Conservation (phyloP, 2,797 vertebrate species). For the Sciurus vulgaris region DNA sequence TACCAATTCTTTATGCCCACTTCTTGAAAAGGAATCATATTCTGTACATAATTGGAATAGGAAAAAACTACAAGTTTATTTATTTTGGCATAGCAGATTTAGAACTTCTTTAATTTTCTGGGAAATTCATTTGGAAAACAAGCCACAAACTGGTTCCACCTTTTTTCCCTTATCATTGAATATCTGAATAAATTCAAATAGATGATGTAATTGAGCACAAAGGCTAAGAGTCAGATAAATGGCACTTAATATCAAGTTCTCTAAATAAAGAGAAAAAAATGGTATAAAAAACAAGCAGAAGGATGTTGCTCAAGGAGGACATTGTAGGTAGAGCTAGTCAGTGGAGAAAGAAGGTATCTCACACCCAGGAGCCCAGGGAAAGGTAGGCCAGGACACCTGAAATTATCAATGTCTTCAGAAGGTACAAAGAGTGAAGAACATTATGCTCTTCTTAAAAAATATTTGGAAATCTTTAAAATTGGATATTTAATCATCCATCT, state of each 20-base stretch:
- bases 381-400: background rate
- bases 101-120: conserved; percentile 21
- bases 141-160: background rate
- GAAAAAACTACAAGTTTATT: background rate
- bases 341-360: background rate
- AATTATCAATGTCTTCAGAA: background rate
- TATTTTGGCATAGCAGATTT: conserved; percentile 19
- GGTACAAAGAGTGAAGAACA: background rate
- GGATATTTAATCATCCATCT: background rate
- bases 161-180: background rate
- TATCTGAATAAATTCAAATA: conserved; percentile 31
- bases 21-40: conserved; percentile 22
- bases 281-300: background rate
- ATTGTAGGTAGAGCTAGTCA: background rate
- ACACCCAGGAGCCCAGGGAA: fast-evolving
- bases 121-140: conserved; percentile 50
- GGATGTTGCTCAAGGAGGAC: background rate
- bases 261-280: background rate
- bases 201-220: background rate
- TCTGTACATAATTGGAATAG: background rate
- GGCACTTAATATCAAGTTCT: background rate
- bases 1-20: background rate
- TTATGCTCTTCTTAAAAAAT: background rate
- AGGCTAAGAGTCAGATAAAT: background rate
- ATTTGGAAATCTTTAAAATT: conserved; percentile 30